Percentiles rank a stretch among this genome's conserved stretches.
Evolutionary conservation across 92 coral and sea anemone genomes (phyloP).

Genomic region (Porites lobata): DNA sequence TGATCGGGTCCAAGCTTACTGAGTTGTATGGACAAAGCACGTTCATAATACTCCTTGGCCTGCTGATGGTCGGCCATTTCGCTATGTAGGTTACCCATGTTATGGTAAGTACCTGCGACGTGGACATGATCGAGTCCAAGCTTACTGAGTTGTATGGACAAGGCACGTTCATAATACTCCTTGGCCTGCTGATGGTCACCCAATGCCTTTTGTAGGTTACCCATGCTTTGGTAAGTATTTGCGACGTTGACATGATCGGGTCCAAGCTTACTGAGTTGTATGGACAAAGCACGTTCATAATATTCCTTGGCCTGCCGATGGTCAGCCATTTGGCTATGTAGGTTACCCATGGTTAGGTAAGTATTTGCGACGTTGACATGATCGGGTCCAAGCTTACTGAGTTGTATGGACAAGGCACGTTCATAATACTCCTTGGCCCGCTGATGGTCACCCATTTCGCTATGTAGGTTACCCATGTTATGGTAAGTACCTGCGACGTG

Average conservation of each 20-base stretch:
- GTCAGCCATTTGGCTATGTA: background rate
- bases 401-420: background rate
- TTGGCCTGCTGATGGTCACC: conserved; percentile 1
- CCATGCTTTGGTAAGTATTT: background rate
- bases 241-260: background rate
- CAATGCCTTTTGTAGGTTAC: background rate
- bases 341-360: background rate
- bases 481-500: background rate
- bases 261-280: background rate
- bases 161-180: background rate
- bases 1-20: too few relatives aligned
- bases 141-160: background rate
- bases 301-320: conserved; percentile 15
- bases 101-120: too few relatives aligned
- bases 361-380: background rate
- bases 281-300: background rate
- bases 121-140: background rate
- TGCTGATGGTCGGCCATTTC: too few relatives aligned
- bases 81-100: too few relatives aligned
- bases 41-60: too few relatives aligned
- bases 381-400: background rate
- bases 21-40: too few relatives aligned
- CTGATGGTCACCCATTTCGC: conserved; percentile 17
- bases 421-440: conserved; percentile 15
- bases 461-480: background rate